These are phyloP conservation scores for Andricus quercusramuli DNA, from an alignment of 2,888 invertebrate genomes.

Conservation along the genomic window DNA sequence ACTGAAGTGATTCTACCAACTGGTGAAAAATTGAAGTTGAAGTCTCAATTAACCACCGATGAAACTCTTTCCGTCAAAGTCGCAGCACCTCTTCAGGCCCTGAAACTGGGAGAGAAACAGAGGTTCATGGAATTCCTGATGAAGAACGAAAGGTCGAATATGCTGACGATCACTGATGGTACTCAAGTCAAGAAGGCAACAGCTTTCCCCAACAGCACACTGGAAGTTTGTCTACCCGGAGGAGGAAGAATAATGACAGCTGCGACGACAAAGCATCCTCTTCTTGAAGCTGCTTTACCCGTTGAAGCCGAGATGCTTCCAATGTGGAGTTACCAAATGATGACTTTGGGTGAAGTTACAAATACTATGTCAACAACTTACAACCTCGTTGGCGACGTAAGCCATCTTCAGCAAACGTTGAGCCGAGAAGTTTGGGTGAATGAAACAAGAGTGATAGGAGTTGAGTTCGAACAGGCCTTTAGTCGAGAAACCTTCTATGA, in stretches of 20 bases:
- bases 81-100: constrained; percentile 81
- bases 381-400: constrained; percentile 90
- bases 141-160: constrained; percentile 84
- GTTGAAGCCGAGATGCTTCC: constrained; percentile 95
- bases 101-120: constrained; percentile 81
- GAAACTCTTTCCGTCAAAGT: constrained; percentile 89
- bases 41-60: constrained; percentile 88
- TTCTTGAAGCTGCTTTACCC: constrained; percentile 90
- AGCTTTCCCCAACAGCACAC: constrained; percentile 89
- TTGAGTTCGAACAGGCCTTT: constrained; percentile 95
- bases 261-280: constrained; percentile 89
- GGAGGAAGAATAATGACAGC: constrained; percentile 88
- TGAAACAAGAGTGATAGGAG: constrained; percentile 91
- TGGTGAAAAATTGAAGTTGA: constrained; percentile 91
- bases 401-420: constrained; percentile 91
- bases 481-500: constrained; percentile 95
- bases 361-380: constrained; percentile 91
- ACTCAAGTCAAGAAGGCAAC: constrained; percentile 86
- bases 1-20: constrained; percentile 93
- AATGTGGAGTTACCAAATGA: constrained; percentile 92
- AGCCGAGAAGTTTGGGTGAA: constrained; percentile 94
- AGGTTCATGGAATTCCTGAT: constrained; percentile 82
- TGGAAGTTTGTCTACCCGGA: constrained; percentile 87
- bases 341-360: constrained; percentile 87
- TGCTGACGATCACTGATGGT: constrained; percentile 85